Percentiles rank a stretch among this genome's conserved stretches.
Evolutionary conservation across 2,113 vertebrate species (phyloP).

Genomic region (Psilopogon haemacephalus): DNA sequence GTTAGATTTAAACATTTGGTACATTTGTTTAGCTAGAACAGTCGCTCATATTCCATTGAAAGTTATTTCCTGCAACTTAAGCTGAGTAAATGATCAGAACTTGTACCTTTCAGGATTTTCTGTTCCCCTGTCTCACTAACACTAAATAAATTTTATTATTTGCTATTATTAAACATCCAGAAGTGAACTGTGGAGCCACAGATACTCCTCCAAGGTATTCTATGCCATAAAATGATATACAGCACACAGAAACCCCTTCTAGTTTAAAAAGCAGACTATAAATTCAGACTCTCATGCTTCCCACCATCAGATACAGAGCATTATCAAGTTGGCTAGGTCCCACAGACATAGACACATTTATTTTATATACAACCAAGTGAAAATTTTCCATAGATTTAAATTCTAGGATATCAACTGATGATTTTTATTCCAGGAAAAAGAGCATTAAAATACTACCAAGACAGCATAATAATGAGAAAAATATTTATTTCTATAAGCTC

Average conservation of each 20-base stretch:
- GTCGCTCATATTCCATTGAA: background rate
- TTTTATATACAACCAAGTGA: background rate
- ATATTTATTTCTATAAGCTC: background rate
- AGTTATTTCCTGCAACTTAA: constrained; percentile 12
- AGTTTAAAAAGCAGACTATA: background rate
- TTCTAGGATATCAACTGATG: background rate
- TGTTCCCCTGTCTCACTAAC: background rate
- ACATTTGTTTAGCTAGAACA: background rate
- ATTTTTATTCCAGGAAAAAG: background rate
- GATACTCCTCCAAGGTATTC: background rate
- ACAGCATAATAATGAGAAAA: background rate
- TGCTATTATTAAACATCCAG: constrained; percentile 16
- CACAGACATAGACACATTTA: background rate
- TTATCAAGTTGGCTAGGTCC: background rate
- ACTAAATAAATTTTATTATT: constrained; percentile 35
- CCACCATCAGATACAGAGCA: background rate
- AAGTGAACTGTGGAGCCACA: constrained; percentile 15
- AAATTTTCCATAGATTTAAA: background rate
- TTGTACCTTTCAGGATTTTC: background rate
- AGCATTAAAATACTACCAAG: background rate
- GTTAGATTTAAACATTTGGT: background rate
- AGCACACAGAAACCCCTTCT: background rate
- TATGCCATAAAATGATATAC: background rate
- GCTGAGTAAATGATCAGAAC: background rate
- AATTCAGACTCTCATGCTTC: background rate